A percentile compares a stretch with the other conserved stretches of the same genome.
Evolutionary conservation across 2,888 invertebrate species (phyloP).

Genomic region (Plemyria rubiginata): DNA sequence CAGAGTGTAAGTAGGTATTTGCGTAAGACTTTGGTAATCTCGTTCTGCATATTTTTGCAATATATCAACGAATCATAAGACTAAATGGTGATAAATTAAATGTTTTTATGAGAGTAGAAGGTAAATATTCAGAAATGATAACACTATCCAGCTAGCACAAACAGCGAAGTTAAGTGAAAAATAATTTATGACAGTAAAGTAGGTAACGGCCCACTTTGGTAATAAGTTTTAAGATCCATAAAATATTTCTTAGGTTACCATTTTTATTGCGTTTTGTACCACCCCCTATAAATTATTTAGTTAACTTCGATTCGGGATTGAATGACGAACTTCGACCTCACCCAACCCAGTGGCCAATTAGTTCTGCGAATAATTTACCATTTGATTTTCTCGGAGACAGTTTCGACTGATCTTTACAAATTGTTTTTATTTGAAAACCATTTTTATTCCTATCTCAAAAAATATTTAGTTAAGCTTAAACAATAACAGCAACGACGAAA

Average conservation of each 20-base stretch:
- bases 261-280: constrained; percentile 38
- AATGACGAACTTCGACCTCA: constrained; percentile 38
- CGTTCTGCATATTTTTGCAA: no score
- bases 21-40: no score
- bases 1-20: no score
- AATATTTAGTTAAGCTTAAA: background rate
- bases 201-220: constrained; percentile 31
- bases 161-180: constrained; percentile 23
- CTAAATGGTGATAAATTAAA: background rate
- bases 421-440: constrained; percentile 23
- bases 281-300: constrained; percentile 39
- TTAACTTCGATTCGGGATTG: constrained; percentile 38
- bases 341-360: constrained; percentile 37
- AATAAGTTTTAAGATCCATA: constrained; percentile 35
- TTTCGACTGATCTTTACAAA: constrained; percentile 29
- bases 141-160: constrained; percentile 4
- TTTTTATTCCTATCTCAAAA: background rate
- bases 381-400: constrained; percentile 35
- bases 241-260: constrained; percentile 34
- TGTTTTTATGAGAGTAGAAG: background rate
- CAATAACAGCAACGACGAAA: background rate
- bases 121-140: background rate
- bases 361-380: constrained; percentile 42
- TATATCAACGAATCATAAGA: no score
- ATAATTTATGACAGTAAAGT: constrained; percentile 32